Conservation (phyloP, 1,140 invertebrate genomes). For the Brachionus koreanus region DNA sequence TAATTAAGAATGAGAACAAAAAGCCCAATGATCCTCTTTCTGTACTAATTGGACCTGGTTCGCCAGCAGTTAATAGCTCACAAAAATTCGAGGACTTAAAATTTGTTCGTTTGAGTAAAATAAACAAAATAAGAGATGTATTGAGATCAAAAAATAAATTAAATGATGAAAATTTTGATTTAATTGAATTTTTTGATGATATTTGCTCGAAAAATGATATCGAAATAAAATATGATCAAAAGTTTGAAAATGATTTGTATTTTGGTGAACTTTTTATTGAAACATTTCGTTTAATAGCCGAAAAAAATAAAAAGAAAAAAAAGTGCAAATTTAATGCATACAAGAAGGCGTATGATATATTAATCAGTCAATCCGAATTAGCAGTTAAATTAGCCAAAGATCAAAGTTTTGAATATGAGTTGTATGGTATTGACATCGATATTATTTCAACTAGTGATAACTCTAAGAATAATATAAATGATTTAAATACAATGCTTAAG, state of each 20-base stretch:
- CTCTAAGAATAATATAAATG: constrained; percentile 3
- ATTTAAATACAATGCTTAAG: constrained; percentile 11
- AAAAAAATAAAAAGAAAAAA: constrained; percentile 14
- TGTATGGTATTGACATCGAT: neutral
- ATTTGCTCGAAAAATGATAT: neutral
- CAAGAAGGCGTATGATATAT: neutral
- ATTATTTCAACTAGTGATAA: neutral
- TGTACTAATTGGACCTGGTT: neutral
- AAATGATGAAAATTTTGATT: constrained; percentile 2
- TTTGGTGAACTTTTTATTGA: constrained; percentile 12
- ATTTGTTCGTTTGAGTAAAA: constrained; percentile 25
- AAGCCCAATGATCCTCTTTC: neutral
- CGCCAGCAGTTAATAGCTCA: neutral
- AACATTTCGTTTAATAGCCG: neutral
- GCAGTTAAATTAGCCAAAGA: constrained; percentile 12
- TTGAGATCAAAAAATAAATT: neutral
- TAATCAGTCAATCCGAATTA: neutral
- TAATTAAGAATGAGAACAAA: neutral
- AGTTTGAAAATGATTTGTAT: neutral
- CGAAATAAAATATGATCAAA: neutral
- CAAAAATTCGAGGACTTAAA: neutral
- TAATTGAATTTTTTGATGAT: constrained; percentile 13
- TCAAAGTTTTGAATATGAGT: constrained; percentile 10
- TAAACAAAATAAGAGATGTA: constrained; percentile 24
- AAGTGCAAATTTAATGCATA: constrained; percentile 26